Percentiles rank a stretch among this genome's conserved stretches.
These are phyloP conservation scores for Idaea dimidiata DNA, from an alignment of 2,888 invertebrate genomes.

Conservation along the genomic window DNA sequence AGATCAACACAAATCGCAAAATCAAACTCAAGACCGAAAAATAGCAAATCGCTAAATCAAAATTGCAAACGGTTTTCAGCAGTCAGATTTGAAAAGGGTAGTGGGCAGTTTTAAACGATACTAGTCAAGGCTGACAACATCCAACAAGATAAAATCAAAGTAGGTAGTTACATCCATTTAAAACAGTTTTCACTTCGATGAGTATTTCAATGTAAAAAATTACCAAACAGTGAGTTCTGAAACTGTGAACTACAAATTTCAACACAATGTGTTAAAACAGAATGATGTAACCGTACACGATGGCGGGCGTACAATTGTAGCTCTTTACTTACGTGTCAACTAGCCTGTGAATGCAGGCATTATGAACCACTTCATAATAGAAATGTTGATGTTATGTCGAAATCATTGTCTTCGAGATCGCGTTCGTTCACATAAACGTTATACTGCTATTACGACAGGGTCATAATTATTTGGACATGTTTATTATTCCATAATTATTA, in stretches of 20 bases:
- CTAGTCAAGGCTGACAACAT: no score
- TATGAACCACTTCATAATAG: not conserved
- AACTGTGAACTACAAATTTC: not conserved
- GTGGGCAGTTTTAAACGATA: no score
- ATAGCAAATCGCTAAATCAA: no score
- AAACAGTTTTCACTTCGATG: no score
- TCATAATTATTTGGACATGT: not conserved
- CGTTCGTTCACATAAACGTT: not conserved
- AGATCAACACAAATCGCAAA: no score
- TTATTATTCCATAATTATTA: not conserved
- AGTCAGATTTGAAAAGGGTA: no score
- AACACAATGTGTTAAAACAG: not conserved
- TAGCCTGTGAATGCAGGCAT: not conserved
- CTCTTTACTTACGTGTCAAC: not conserved
- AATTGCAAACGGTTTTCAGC: no score
- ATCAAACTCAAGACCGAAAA: no score
- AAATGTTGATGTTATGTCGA: not conserved
- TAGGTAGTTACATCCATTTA: no score
- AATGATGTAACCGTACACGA: not conserved
- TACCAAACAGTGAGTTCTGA: not conserved
- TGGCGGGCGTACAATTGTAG: not conserved
- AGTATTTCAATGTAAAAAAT: no score
- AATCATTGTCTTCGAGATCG: not conserved
- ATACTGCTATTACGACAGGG: not conserved
- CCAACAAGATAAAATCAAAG: no score